Evolutionary conservation across 2,888 invertebrate genomes (phyloP).

Genomic region (Microctonus hyperodae): DNA sequence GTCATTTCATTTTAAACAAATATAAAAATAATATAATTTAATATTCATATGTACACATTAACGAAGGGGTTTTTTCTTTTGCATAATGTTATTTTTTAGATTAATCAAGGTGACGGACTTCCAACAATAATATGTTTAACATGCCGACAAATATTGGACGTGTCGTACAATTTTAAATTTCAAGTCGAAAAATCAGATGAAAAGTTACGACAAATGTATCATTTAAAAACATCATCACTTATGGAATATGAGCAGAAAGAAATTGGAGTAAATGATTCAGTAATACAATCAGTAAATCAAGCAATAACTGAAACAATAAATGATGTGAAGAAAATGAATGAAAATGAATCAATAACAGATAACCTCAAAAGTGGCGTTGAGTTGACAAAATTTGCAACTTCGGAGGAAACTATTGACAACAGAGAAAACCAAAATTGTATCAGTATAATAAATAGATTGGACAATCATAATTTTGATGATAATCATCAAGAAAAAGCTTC

Average conservation of each 20-base stretch:
- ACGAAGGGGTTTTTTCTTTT: neutral
- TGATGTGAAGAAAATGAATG: conserved; percentile 33
- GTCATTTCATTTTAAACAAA: neutral
- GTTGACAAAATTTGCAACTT: neutral
- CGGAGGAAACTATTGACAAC: neutral
- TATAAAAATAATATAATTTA: conserved; percentile 20
- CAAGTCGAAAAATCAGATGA: conserved; percentile 53
- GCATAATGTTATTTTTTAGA: conserved; percentile 40
- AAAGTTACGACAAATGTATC: conserved; percentile 47
- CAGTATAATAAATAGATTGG: neutral
- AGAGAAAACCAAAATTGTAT: neutral
- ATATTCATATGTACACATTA: neutral
- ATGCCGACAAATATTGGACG: conserved; percentile 50
- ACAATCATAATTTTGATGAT: neutral
- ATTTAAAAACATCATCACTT: neutral
- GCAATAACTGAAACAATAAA: conserved; percentile 39
- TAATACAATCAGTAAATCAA: conserved; percentile 34
- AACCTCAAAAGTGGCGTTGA: neutral
- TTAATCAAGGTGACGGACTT: conserved; percentile 55
- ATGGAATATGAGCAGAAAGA: neutral
- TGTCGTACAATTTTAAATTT: conserved; percentile 53
- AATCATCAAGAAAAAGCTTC: neutral
- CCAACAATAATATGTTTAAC: conserved; percentile 50
- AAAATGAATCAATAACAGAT: neutral
- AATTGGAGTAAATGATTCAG: neutral